Evolutionary conservation across 2,113 vertebrate species (phyloP).

Genomic region (Xiphias gladius): DNA sequence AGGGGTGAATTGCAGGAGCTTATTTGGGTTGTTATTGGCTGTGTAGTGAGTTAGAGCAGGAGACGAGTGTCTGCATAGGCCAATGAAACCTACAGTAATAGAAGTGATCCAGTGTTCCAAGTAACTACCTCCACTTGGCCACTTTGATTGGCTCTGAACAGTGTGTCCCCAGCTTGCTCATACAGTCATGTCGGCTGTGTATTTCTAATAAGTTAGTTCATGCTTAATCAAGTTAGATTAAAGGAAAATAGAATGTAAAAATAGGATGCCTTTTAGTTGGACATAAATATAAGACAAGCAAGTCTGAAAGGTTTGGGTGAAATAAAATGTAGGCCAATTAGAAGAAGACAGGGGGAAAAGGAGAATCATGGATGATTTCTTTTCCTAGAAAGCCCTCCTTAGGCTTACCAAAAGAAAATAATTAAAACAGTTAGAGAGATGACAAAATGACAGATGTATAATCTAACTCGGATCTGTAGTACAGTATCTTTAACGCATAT

Average conservation of each 20-base stretch:
- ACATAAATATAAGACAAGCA: background rate
- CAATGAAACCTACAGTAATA: background rate
- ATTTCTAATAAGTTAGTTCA: background rate
- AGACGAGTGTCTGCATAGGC: background rate
- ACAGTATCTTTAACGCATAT: constrained; percentile 21
- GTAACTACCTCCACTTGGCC: background rate
- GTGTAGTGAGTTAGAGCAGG: background rate
- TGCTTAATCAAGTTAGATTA: background rate
- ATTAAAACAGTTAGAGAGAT: constrained; percentile 26
- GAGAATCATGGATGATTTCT: background rate
- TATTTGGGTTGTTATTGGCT: background rate
- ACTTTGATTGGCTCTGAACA: background rate
- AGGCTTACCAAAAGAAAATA: constrained; percentile 11
- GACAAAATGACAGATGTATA: constrained; percentile 10
- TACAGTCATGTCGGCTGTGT: background rate
- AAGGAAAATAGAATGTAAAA: background rate
- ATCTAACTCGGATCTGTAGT: constrained; percentile 22
- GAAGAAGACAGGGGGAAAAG: background rate
- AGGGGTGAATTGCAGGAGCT: background rate
- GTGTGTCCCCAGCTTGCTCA: background rate
- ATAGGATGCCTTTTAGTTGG: background rate
- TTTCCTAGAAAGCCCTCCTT: background rate
- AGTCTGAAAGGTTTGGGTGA: background rate
- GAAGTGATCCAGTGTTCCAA: background rate
- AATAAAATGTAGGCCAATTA: background rate